phyloP scores from a whole-genome alignment of 2,113 vertebrate species.

The Promerops cafer region DNA sequence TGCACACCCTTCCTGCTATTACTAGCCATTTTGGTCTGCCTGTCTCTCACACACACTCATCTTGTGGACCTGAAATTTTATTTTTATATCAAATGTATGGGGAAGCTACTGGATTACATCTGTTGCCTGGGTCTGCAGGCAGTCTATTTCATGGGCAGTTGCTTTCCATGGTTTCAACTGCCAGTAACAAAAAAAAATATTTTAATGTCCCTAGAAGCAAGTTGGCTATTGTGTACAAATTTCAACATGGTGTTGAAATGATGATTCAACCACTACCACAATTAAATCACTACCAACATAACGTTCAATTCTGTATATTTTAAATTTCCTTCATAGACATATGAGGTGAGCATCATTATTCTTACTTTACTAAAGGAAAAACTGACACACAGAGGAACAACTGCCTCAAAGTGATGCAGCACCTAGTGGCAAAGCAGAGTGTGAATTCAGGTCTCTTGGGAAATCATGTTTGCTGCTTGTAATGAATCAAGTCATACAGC shows the following conservation, averaged over 20 bases:
- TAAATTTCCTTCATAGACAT: background rate
- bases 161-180: background rate
- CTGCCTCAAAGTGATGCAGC: background rate
- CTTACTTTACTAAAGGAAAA: background rate
- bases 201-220: background rate
- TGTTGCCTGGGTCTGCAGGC: background rate
- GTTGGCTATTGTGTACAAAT: background rate
- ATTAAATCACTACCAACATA: background rate
- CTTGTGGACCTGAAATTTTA: background rate
- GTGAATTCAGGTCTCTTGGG: background rate
- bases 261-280: background rate
- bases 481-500: background rate
- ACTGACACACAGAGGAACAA: background rate
- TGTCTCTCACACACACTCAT: background rate
- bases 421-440: background rate
- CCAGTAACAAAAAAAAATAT: background rate
- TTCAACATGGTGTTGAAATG: background rate
- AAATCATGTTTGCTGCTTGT: background rate
- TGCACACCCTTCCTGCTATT: background rate
- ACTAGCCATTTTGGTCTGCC: background rate
- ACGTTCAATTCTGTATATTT: background rate
- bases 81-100: background rate
- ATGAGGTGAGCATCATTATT: background rate
- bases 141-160: background rate
- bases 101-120: background rate